These are phyloP conservation scores for Scaptomyza polygonia DNA, from an alignment of 2,888 invertebrate genomes.

Conservation along the genomic window DNA sequence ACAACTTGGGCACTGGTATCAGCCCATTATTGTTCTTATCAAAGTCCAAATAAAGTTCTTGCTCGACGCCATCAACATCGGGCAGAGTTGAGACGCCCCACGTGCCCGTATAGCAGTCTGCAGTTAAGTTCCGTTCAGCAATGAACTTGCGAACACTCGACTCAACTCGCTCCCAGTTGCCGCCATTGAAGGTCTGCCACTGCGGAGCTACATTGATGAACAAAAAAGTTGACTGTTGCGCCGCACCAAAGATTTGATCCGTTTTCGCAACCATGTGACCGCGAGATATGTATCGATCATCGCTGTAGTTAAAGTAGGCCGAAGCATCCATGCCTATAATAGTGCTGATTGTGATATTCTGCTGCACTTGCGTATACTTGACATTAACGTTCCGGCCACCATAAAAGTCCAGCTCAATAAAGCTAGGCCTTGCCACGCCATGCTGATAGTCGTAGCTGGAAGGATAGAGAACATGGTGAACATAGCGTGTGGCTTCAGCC, in stretches of 20 bases:
- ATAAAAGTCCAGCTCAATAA: conserved; percentile 81
- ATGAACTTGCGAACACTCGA: conserved; percentile 84
- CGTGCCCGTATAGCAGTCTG: conserved; percentile 86
- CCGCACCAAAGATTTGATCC: conserved; percentile 85
- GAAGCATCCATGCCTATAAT: conserved; percentile 81
- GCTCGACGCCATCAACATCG: conserved; percentile 82
- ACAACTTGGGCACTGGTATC: conserved; percentile 86
- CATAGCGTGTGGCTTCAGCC: conserved; percentile 82
- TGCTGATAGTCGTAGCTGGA: conserved; percentile 84
- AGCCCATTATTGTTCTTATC: conserved; percentile 80
- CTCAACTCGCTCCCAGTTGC: conserved; percentile 87
- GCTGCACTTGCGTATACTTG: conserved; percentile 81
- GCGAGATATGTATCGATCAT: conserved; percentile 81
- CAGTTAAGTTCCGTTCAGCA: conserved; percentile 72
- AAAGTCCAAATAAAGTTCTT: conserved; percentile 81
- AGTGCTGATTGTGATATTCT: conserved; percentile 81
- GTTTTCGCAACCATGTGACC: conserved; percentile 86
- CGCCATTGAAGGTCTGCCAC: conserved; percentile 86
- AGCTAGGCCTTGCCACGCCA: conserved; percentile 81
- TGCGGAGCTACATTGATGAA: conserved; percentile 86
- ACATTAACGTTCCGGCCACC: conserved; percentile 76
- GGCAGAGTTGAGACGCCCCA: conserved; percentile 86
- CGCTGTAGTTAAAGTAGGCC: conserved; percentile 67
- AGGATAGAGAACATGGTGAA: conserved; percentile 82
- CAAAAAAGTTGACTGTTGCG: conserved; percentile 85